phyloP scores from a whole-genome alignment of 2,888 invertebrate genomes.

The Gasteruption jaculator region DNA sequence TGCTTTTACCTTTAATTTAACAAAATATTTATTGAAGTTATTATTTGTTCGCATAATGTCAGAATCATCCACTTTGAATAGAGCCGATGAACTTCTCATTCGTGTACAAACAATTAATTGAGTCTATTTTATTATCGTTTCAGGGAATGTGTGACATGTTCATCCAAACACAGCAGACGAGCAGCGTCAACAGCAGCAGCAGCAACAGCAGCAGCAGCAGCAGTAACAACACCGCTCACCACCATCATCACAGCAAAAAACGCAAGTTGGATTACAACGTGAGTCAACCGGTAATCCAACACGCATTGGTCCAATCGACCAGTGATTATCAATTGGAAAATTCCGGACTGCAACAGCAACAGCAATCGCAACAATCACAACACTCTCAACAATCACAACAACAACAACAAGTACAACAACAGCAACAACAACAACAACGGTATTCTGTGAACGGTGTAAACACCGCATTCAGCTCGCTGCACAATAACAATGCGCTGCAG shows the following conservation, averaged over 20 bases:
- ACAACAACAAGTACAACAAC: background rate
- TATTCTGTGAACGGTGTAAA: slow-evolving; percentile 46
- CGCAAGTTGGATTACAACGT: slow-evolving; percentile 53
- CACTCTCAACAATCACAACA: too few relatives aligned
- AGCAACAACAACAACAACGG: slow-evolving; percentile 31
- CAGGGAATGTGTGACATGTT: slow-evolving; percentile 87
- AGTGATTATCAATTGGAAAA: slow-evolving; percentile 52
- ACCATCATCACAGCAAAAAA: slow-evolving; percentile 51
- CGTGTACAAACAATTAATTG: too few relatives aligned
- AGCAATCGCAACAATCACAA: slow-evolving; percentile 5
- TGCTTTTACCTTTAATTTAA: too few relatives aligned
- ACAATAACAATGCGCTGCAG: slow-evolving; percentile 50
- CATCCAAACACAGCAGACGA: slow-evolving; percentile 65
- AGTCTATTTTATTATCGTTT: slow-evolving; percentile 30
- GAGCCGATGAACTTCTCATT: background rate
- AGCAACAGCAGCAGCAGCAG: slow-evolving; percentile 47
- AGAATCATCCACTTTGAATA: background rate
- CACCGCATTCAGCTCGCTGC: slow-evolving; percentile 46
- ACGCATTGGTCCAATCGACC: slow-evolving; percentile 49
- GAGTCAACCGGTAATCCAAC: slow-evolving; percentile 49
- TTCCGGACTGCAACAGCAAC: slow-evolving; percentile 39
- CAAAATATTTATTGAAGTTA: slow-evolving; percentile 2
- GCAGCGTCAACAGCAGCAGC: slow-evolving; percentile 55
- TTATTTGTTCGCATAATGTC: slow-evolving; percentile 1
- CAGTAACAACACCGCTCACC: slow-evolving; percentile 43